Conservation (phyloP, 2,797 vertebrate species). For the Phyllotis vaccarum region DNA sequence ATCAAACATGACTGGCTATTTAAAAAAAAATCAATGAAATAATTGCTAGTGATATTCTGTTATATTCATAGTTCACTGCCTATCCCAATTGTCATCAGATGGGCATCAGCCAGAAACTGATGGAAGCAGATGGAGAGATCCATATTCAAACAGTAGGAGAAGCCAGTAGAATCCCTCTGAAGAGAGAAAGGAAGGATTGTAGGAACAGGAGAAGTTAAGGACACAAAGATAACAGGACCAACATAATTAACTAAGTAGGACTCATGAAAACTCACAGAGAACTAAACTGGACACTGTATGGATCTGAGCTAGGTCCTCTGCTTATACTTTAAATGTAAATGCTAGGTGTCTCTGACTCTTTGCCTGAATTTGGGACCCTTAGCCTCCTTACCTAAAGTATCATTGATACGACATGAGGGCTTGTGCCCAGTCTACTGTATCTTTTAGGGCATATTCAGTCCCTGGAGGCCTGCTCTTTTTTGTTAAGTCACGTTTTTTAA, state of each 20-base stretch:
- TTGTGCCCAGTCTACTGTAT: neutral
- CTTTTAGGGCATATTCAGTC: neutral
- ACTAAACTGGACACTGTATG: neutral
- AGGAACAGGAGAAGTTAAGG: neutral
- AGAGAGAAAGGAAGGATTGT: neutral
- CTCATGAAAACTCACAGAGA: neutral
- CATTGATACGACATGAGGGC: neutral
- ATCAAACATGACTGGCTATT: neutral
- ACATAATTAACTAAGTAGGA: neutral
- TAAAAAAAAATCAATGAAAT: neutral
- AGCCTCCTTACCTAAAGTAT: neutral
- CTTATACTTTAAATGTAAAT: neutral
- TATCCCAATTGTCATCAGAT: neutral
- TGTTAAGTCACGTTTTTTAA: too few species aligned
- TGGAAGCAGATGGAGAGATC: neutral
- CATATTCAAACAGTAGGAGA: neutral
- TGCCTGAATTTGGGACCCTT: neutral
- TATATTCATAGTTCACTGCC: neutral
- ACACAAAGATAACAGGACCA: neutral
- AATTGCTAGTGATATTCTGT: neutral
- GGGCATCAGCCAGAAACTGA: neutral
- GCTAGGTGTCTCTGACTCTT: neutral
- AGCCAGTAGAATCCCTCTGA: neutral
- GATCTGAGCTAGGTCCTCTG: neutral
- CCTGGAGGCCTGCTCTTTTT: neutral